Base-by-base conservation (phyloP, 2,888 invertebrate species). In the Cosmorhoe ocellata region DNA sequence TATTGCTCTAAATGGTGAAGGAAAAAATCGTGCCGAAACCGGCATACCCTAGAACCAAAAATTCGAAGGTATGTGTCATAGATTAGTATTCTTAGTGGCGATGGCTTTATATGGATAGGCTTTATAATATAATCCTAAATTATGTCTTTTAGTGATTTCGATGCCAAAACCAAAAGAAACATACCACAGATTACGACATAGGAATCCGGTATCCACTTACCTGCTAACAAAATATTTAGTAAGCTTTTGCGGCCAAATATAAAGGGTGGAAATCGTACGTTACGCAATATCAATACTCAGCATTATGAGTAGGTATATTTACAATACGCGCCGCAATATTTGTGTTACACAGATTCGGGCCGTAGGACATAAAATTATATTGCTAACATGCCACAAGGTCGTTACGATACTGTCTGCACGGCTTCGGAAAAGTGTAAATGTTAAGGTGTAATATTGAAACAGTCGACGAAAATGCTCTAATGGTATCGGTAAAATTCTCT, bases 281-380 rank as follows among this genome's bases (percentile, higher is more conserved):
- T 59, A 46, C 48, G 55, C 26, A 48, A 54, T 57, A 57, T 49
- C 61, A 54, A 61, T 58, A 51, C 33, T 59, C 57, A 49, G 61
- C 50, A 49, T 48, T 56, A 51, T 44, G 48, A 45, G 45, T n/a
- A n/a, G n/a, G n/a, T 37, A 43, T 58, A 60, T 59, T 57, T 58
- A 60, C 60, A 58, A 54, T 56, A 56, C 53, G 49, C 52, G 36
- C 47, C 55, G 40, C 56, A 46, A 56, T 61, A 61, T 61, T 61
- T 57, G 59, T 49, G 53, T 44, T 38, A 43, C 53, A 43, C 43
- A 52, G 34, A 59, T 55, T 62, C 50, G 41, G 41, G 27, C 18
- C 27, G 36, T 39, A 39, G 42, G 47, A 50, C 46, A 56, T 62
- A 58, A 62, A 59, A 62, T 62, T 58, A 54, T 62, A 62, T 59